phyloP scores from a whole-genome alignment of 2,888 invertebrate genomes.

The Caenorhabditis doughertyi region DNA sequence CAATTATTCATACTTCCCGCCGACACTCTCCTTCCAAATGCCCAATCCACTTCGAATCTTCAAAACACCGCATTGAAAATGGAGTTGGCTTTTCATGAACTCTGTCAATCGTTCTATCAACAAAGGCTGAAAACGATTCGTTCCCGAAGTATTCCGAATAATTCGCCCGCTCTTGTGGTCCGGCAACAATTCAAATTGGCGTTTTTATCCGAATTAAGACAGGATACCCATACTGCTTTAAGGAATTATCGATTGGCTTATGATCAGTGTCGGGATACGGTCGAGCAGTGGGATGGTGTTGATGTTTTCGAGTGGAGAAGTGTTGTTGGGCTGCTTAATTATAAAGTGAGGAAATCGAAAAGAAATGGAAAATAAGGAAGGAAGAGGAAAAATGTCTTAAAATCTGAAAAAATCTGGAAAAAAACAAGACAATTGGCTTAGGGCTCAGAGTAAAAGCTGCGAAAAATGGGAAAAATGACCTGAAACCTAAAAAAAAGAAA shows the following conservation, averaged over 20 bases:
- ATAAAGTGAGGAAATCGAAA: slow-evolving; percentile 90
- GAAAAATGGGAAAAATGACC: no score
- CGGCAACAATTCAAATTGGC: slow-evolving; percentile 97
- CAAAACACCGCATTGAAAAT: slow-evolving; percentile 86
- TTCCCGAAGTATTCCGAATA: slow-evolving; percentile 78
- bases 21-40: not conserved
- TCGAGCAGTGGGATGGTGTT: slow-evolving; percentile 86
- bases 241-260: slow-evolving; percentile 90
- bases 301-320: slow-evolving; percentile 95
- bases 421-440: no score
- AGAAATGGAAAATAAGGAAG: no score
- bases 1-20: slow-evolving; percentile 93
- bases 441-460: no score
- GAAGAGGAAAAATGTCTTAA: no score
- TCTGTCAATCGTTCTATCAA: slow-evolving; percentile 94
- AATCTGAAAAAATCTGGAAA: no score
- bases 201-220: slow-evolving; percentile 94
- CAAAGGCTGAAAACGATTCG: slow-evolving; percentile 88
- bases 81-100: slow-evolving; percentile 94
- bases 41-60: slow-evolving; percentile 29
- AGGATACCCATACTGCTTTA: slow-evolving; percentile 91
- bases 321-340: slow-evolving; percentile 95
- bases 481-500: no score
- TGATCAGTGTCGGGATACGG: slow-evolving; percentile 89
- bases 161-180: slow-evolving; percentile 89